These are phyloP conservation scores for Ornithorhynchus anatinus DNA, from an alignment of 2,113 vertebrate genomes.

Conservation along the genomic window DNA sequence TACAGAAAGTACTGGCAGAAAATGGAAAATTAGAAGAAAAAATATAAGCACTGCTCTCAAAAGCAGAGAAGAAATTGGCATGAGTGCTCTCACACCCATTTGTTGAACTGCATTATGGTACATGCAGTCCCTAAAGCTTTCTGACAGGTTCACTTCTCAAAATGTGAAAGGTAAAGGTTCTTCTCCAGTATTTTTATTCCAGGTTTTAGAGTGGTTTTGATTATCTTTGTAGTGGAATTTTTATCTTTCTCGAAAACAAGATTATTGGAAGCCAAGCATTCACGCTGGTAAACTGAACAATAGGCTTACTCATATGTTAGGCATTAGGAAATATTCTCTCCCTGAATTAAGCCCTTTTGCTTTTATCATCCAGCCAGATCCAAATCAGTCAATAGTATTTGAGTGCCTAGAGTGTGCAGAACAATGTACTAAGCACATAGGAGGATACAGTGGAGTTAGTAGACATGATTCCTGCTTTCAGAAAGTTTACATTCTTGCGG, in stretches of 20 bases:
- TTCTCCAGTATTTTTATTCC: neutral
- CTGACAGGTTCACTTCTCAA: neutral
- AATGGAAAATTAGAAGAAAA: neutral
- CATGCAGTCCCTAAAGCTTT: too few relatives aligned
- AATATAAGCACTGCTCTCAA: neutral
- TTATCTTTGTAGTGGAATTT: neutral
- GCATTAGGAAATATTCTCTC: neutral
- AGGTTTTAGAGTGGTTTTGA: neutral
- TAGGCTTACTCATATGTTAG: neutral
- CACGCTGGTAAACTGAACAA: neutral
- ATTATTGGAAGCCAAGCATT: neutral
- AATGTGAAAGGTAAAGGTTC: neutral
- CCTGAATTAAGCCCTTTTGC: neutral
- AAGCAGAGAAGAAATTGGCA: neutral
- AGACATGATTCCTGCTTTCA: too few relatives aligned
- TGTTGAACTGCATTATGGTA: neutral
- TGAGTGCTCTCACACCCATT: neutral
- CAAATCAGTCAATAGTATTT: too few relatives aligned
- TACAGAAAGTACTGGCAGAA: neutral
- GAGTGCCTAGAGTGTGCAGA: too few relatives aligned
- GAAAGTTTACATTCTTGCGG: too few relatives aligned
- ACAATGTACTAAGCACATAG: too few relatives aligned
- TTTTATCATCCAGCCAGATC: neutral
- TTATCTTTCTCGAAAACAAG: slow-evolving; percentile 7
- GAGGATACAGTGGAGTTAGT: too few relatives aligned